These are phyloP conservation scores for Lutjanus argentimaculatus DNA, from an alignment of 2,797 vertebrate genomes.

Conservation along the genomic window DNA sequence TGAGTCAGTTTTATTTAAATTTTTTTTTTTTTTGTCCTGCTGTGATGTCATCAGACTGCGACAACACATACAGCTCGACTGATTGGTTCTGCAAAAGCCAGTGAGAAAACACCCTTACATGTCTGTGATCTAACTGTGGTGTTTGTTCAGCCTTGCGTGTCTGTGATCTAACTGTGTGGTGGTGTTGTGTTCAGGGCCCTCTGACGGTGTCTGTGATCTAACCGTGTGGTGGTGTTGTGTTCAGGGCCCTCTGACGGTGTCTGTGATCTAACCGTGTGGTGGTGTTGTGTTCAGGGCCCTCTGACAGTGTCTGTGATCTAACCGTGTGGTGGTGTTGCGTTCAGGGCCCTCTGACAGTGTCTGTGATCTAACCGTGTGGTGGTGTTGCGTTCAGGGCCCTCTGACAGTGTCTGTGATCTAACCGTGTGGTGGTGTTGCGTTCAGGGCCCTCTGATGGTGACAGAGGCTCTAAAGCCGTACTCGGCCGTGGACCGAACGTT, in stretches of 20 bases:
- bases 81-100: too few relatives aligned
- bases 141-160: not conserved
- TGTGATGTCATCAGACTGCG: too few relatives aligned
- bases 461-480: slow-evolving; percentile 96
- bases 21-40: too few relatives aligned
- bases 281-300: not conserved
- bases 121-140: too few relatives aligned
- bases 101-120: too few relatives aligned
- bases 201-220: too few relatives aligned
- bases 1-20: slow-evolving; percentile 71
- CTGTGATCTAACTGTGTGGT: too few relatives aligned
- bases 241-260: not conserved
- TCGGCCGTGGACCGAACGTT: slow-evolving; percentile 92
- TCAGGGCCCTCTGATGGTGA: slow-evolving; percentile 98
- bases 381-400: slow-evolving; percentile 69
- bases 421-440: slow-evolving; percentile 20
- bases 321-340: not conserved
- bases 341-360: not conserved
- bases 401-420: not conserved
- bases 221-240: not conserved
- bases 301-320: too few relatives aligned
- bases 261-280: too few relatives aligned
- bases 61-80: too few relatives aligned
- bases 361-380: not conserved
- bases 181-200: not conserved